Evolutionary conservation across 1,140 invertebrate species (phyloP).

Genomic region (Scaptomyza graminum): DNA sequence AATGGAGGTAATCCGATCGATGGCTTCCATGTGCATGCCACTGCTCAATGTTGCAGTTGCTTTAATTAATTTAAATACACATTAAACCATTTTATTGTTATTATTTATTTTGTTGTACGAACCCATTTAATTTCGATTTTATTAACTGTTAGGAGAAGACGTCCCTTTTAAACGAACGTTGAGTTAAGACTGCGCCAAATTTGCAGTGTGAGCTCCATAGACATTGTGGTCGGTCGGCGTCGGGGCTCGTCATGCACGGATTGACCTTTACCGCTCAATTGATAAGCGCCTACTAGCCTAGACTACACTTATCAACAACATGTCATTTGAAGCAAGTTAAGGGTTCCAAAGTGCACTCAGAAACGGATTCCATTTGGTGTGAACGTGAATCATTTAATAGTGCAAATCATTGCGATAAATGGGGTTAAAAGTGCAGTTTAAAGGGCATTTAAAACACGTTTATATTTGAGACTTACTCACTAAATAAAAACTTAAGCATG

Average conservation of each 20-base stretch:
- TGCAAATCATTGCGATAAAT: constrained; percentile 23
- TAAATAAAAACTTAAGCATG: constrained; percentile 27
- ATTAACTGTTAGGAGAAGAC: constrained; percentile 27
- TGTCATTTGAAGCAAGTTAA: constrained; percentile 47
- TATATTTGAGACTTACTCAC: background rate
- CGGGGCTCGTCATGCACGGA: constrained; percentile 47
- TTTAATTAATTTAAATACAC: constrained; percentile 11
- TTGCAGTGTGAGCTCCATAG: constrained; percentile 31
- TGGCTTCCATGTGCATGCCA: constrained; percentile 86
- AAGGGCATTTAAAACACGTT: constrained; percentile 45
- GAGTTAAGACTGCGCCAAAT: constrained; percentile 55
- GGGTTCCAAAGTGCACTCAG: constrained; percentile 62
- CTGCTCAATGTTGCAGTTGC: constrained; percentile 63
- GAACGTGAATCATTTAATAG: constrained; percentile 57
- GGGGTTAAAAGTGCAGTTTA: constrained; percentile 23
- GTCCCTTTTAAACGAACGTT: constrained; percentile 39
- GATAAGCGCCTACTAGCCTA: constrained; percentile 68
- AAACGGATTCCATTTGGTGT: constrained; percentile 21
- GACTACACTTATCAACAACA: constrained; percentile 63
- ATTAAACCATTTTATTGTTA: background rate
- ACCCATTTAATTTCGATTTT: constrained; percentile 54
- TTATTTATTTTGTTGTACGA: constrained; percentile 18
- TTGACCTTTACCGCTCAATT: constrained; percentile 54
- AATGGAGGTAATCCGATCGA: constrained; percentile 88
- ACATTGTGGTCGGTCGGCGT: constrained; percentile 17